These are phyloP conservation scores for Coptodon rendalli DNA, from an alignment of 2,113 vertebrate genomes.

Conservation along the genomic window DNA sequence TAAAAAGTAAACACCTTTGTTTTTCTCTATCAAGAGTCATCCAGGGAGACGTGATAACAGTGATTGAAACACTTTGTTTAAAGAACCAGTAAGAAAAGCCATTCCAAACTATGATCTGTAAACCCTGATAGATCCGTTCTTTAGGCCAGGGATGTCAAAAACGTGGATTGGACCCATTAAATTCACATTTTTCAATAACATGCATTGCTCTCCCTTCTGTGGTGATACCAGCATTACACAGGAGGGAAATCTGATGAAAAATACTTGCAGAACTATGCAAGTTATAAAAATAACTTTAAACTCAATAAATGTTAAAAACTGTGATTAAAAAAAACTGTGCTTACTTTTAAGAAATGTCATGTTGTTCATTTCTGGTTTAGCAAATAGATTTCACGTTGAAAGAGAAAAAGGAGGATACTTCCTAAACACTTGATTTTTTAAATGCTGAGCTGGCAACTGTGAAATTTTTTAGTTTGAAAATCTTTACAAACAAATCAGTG, in stretches of 20 bases:
- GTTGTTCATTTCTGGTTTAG: not conserved
- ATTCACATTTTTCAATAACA: not conserved
- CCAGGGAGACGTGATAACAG: constrained; percentile 26
- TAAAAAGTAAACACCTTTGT: constrained; percentile 66
- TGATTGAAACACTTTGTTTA: not conserved
- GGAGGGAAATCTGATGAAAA: not conserved
- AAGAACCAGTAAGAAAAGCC: not conserved
- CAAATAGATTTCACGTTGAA: not conserved
- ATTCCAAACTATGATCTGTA: not conserved
- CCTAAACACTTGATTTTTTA: not conserved
- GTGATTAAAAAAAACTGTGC: not conserved
- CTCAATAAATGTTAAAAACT: not conserved
- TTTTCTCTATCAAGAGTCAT: constrained; percentile 30
- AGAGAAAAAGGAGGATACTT: not conserved
- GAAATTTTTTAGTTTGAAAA: not conserved
- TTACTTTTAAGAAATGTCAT: not conserved
- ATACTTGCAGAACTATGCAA: not conserved
- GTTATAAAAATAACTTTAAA: not conserved
- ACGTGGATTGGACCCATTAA: not conserved
- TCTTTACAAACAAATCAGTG: not conserved
- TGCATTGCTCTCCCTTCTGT: not conserved
- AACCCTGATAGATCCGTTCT: fast-evolving
- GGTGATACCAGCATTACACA: not conserved
- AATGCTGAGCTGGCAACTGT: not conserved
- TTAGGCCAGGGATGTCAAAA: not conserved